Conservation (phyloP, 2,797 vertebrate species). For the Falco rusticolus region DNA sequence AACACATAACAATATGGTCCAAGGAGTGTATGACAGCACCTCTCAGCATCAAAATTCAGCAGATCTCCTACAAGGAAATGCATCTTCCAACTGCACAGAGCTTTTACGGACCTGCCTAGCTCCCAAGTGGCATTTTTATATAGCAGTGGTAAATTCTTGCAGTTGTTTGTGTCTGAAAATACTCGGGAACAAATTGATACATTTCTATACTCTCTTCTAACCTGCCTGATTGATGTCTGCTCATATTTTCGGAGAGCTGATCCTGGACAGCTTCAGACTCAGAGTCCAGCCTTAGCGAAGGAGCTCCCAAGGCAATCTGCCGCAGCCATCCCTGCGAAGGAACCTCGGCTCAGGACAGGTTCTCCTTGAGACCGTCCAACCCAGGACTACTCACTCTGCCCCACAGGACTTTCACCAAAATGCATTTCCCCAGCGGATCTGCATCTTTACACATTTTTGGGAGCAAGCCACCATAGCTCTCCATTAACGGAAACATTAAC, state of each 20-base stretch:
- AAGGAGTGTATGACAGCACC: not conserved
- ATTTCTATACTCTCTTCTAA: not conserved
- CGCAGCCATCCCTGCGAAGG: not conserved
- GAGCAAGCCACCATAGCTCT: not conserved
- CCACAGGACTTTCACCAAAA: not conserved
- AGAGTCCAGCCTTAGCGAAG: not conserved
- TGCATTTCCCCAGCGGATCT: not conserved
- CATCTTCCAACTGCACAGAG: not conserved
- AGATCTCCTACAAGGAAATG: not conserved
- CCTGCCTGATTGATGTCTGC: not conserved
- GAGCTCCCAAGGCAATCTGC: not conserved
- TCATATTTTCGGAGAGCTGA: not conserved
- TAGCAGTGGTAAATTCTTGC: slow-evolving; percentile 10
- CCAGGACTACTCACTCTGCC: not conserved
- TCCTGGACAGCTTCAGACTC: not conserved
- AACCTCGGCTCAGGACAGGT: not conserved
- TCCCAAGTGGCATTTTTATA: not conserved
- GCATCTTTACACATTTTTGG: not conserved
- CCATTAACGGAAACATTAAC: not conserved
- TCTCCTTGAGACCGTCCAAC: not conserved
- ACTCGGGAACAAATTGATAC: not conserved
- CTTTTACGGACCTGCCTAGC: not conserved
- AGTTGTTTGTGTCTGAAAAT: slow-evolving; percentile 21
- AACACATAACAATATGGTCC: not conserved
- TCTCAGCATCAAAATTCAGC: not conserved